Base-by-base conservation (phyloP, 2,113 vertebrate genomes). In the Macroglossus sobrinus region DNA sequence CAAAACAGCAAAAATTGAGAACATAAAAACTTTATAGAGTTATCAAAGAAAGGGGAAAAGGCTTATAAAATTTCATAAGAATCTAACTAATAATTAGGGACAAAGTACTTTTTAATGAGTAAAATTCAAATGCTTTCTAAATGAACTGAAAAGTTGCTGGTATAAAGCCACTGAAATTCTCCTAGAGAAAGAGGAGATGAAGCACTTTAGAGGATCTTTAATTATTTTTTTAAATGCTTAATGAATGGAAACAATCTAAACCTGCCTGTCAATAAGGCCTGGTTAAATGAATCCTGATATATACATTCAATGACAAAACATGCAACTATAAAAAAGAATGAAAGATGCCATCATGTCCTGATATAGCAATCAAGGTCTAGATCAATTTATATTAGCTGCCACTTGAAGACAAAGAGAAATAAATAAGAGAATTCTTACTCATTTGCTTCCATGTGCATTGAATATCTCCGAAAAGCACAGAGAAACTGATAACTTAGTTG, bases 81-180 rank as follows among this genome's bases (percentile, higher is more conserved):
- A 2, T 75, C 33, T 79, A 63, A 64, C 82, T 74, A 55, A 88
- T 72, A 19, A 59, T 91, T 69, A 57, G 13, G 72, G 40, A 57
- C 64, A 75, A 95, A 74, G 4, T 79, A 38, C 33, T 28, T 96
- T 89, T 93, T 91, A 87, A 84, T 76, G 61, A n/a, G 15, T 53
- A 66, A 95, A 96, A 87, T 84, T 85, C 71, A 88, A 66, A 81
- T 66, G 24, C 9, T 76, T 92, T 85, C 40, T 96, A 94, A 91
- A 87, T 74, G 61, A 79, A 82, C 33, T 59, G 30, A 91, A 76
- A 80, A 80, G 30, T 7, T 68, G 7, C 35, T 43, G 26, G 35
- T 53, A 89, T 68, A n/a, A 92, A 82, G 7, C 57, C 74, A 66
- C 5, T 84, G 57, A 87, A 76, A 76, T 5, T 45, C 19, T 68